These are phyloP conservation scores for Xerus rutilus DNA, from an alignment of 2,797 vertebrate species.

Conservation along the genomic window DNA sequence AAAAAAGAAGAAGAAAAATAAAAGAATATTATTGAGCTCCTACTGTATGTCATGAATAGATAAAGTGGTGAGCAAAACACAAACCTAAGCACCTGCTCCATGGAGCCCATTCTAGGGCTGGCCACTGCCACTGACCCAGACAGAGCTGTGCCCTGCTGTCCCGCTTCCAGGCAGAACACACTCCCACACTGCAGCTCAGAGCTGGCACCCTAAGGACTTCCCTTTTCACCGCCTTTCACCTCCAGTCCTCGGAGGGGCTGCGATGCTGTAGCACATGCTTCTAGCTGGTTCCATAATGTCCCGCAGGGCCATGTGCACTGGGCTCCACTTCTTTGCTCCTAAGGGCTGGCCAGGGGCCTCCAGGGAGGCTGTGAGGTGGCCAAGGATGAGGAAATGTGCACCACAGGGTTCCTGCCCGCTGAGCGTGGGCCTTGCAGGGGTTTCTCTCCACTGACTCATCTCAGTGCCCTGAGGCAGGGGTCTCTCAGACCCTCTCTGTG, in stretches of 20 bases:
- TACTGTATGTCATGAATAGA: not conserved
- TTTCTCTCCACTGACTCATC: too few species aligned
- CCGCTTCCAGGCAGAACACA: not conserved
- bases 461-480: not conserved
- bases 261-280: not conserved
- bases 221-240: not conserved
- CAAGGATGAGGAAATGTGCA: not conserved
- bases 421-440: too few species aligned
- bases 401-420: too few species aligned
- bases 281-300: not conserved
- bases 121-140: not conserved
- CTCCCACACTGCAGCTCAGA: not conserved
- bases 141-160: not conserved
- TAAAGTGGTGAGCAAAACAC: not conserved
- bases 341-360: not conserved
- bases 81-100: not conserved
- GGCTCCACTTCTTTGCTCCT: not conserved
- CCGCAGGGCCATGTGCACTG: not conserved
- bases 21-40: not conserved
- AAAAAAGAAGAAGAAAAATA: not conserved
- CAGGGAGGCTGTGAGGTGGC: not conserved
- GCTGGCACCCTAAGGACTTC: fast-evolving
- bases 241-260: not conserved
- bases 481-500: not conserved
- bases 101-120: not conserved